Evolutionary conservation across 2,888 invertebrate genomes (phyloP), one percentile per base, ranked within the genome.

Genomic region (Isoperla grammatica): DNA sequence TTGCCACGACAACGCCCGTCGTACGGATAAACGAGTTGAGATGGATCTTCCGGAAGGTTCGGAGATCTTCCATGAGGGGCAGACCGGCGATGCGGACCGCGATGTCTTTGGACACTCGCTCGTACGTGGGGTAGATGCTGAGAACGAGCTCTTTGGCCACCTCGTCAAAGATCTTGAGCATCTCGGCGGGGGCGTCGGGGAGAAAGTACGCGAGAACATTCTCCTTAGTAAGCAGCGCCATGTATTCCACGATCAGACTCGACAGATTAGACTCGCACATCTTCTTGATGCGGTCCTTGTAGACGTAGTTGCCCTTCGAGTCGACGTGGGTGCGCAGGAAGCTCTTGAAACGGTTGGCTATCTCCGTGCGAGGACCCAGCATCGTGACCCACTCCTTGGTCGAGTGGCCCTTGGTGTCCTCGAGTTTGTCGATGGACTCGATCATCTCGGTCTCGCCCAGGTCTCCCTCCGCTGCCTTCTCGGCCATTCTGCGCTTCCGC

Each of bases 301-400:
- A 97, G 0, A 94, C 83, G 69, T 88, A 90, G 64, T 90, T 88
- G 0, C 92, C 91, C 70, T 89, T 90, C 19, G 84, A 83, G 73
- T 95, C 93, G 0, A 89, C 87, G 74, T 85, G 95, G 11, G 94
- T 95, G 29, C 95, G 83, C 15, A 98, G 77, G 73, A 98, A 97
- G 71, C 92, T 94, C 73, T 94, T 95, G 69, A 81, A 81, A 70
- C 93, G 84, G 75, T 98, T 96, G 60, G 91, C 88, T 67, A 99
- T 96, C 79, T 99, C 99, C 11, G 93, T 95, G 57, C 90, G 83
- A 0, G 98, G 96, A 1, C 94, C 97, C 67, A 95, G 77, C 90
- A 96, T 93, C 57, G 88, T 85, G 0, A 99, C 96, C 95, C 98
- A 99, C 69, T 99, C 97, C 69, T 92, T 89, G 1, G 93, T 89